Base-by-base conservation (phyloP, 1,140 invertebrate genomes). In the Trichonephila clavipes region DNA sequence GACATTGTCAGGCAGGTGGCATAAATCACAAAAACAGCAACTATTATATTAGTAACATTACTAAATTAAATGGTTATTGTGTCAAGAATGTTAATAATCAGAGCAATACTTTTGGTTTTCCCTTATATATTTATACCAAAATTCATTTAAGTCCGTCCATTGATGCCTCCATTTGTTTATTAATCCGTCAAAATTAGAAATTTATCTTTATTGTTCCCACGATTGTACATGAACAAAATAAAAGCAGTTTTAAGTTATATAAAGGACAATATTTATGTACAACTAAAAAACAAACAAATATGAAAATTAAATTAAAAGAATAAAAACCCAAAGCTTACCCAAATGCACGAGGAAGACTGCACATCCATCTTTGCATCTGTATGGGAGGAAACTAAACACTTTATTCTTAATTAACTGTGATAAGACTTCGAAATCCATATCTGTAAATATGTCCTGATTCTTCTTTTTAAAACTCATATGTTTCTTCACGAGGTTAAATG, bases 321-420 rank as follows among this genome's bases (percentile, higher is more conserved):
- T 19, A 0, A 18, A 40, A 40, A 34, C 4, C 5, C 34, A 21
- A 2, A 51, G 14, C 92, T 64, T 88, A 93, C 92, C 34, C 64
- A 93, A 62, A n/a, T 82, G 51, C 2, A 88, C 85, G 19, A 69
- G 51, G 1, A 93, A 24, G 10, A 93, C 64, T 0, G 59, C 92
- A 28, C 92, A 88, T 1, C 92, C 92, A 28, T 93, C 92, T 28
- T 28, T 14, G 40, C 86, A 88, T 69, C 92, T 88, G 19, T 88
- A 40, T 16, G 92, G 92, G 2, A 93, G 51, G 8, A 88, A 88
- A n/a, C 59, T 59, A n/a, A 93, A 44, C 18, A 62, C 62, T 64
- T 51, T 88, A 0, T 21, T 28, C 19, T 61, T 51, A 4, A 93
- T 58, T 2, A 93, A 19, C 12, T 81, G 64, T 2, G 64, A 19